Percentiles rank a stretch among this genome's conserved stretches.
Conservation (phyloP, 2,888 invertebrate genomes). For the Julus scandinavius region DNA sequence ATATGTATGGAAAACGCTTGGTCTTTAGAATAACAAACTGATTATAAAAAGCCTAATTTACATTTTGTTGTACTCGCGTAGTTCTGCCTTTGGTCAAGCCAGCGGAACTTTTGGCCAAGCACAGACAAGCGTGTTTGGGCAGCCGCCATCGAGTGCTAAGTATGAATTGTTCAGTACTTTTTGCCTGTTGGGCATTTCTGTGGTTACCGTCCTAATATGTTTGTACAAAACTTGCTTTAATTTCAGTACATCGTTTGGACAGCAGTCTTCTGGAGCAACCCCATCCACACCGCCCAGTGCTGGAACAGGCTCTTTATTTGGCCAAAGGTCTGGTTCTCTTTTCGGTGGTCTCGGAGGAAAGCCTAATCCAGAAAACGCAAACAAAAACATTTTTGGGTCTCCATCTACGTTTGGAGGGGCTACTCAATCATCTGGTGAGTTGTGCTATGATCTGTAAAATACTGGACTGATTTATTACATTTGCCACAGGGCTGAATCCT, state of each 20-base stretch:
- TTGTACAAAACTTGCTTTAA: background rate
- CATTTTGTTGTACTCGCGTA: background rate
- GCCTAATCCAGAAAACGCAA: conserved; percentile 65
- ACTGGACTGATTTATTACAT: no score
- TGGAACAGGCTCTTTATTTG: background rate
- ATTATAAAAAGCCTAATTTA: background rate
- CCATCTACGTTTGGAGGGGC: conserved; percentile 52
- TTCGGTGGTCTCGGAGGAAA: conserved; percentile 64
- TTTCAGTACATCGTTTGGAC: conserved; percentile 14
- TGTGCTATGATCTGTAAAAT: no score
- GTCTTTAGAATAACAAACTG: no score
- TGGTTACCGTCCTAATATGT: background rate
- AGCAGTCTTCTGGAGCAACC: background rate
- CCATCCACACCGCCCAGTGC: background rate
- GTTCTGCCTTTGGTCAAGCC: conserved; percentile 50
- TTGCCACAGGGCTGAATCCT: no score
- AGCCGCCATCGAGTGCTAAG: background rate
- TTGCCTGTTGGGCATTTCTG: background rate
- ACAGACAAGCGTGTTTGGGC: conserved; percentile 44
- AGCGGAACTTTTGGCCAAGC: conserved; percentile 56
- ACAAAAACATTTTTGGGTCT: conserved; percentile 65
- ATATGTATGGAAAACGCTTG: no score
- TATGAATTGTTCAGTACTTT: background rate
- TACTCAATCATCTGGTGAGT: background rate
- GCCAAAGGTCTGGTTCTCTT: conserved; percentile 58